These are phyloP conservation scores for Oligia strigilis DNA, from an alignment of 2,888 invertebrate genomes.

Conservation along the genomic window DNA sequence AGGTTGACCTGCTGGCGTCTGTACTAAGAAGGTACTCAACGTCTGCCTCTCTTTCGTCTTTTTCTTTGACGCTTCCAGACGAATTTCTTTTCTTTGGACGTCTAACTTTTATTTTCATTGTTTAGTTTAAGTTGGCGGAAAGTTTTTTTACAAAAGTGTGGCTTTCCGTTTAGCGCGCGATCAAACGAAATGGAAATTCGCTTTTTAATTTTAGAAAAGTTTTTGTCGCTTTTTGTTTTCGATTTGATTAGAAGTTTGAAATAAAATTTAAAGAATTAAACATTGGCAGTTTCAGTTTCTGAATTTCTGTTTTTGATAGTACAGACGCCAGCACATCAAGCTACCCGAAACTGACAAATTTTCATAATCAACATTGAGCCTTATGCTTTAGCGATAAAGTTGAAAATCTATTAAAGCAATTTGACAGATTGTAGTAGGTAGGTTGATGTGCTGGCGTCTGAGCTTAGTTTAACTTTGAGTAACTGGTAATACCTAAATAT, in stretches of 20 bases:
- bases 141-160: constrained; percentile 38
- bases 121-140: constrained; percentile 65
- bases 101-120: constrained; percentile 68
- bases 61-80: constrained; percentile 70
- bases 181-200: constrained; percentile 42
- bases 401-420: too few species aligned
- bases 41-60: constrained; percentile 68
- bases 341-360: too few species aligned
- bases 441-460: too few species aligned
- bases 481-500: not conserved
- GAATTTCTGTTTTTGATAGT: not conserved
- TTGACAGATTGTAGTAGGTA: too few species aligned
- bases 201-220: constrained; percentile 21
- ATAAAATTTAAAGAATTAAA: not conserved
- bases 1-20: too few species aligned
- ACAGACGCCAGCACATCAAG: too few species aligned
- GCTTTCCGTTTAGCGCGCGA: constrained; percentile 35
- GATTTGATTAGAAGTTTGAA: constrained; percentile 39
- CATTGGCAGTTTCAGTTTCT: not conserved
- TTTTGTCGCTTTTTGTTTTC: constrained; percentile 31
- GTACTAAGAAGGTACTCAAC: constrained; percentile 73
- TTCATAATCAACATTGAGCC: too few species aligned
- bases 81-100: constrained; percentile 70
- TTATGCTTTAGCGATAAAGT: too few species aligned
- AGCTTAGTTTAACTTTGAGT: not conserved